Base-by-base conservation (phyloP, 2,797 vertebrate genomes). In the Loriculus beryllinus region DNA sequence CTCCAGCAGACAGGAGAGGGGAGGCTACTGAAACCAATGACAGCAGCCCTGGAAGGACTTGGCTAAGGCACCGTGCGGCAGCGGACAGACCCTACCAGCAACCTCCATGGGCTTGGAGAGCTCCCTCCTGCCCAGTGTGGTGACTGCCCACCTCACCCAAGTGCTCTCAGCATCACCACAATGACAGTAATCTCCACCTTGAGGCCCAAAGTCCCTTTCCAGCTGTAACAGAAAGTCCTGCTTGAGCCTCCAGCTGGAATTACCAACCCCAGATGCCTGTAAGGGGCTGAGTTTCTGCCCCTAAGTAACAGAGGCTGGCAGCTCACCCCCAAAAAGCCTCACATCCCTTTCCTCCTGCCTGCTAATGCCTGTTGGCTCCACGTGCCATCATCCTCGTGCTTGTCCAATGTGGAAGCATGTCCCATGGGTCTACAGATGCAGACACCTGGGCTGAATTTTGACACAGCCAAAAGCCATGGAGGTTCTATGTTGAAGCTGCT, bases 381-480 rank as follows among this genome's bases (percentile, higher is more conserved):
- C 0, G 2, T 35, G 71, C 59, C 54, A 23, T 10, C 3, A 1
- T 23, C 43, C 40, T 63, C 1, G 0, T 2, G 49, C 49, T 76
- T 20, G 45, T 68, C 57, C 62, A 88, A 48, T 48, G 35, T 14
- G 2, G 60, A 10, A 37, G 47, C 37, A 37, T 37, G 84, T 16
- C 28, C 48, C 28, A 56, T 14, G 52, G 52, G 13, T 56, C 52
- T 56, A 56, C 64, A 82, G 75, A 39, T 10, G 37, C 51, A 31
- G 39, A 56, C 8, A 3, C 0, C 4, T 70, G 1, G 3, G 67
- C 4, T 56, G 68, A 48, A 70, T 45, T 54, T 39, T 35, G 65
- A 71, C 0, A 3, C 22, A 86, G 47, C 56, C 47, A 43, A 29
- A 75, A 86, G 43, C 2, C 3, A 47, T 4, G 25, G 35, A 20